Evolutionary conservation across 2,888 invertebrate genomes (phyloP), one percentile per base, ranked within the genome.

Genomic region (Helicoverpa assulta): DNA sequence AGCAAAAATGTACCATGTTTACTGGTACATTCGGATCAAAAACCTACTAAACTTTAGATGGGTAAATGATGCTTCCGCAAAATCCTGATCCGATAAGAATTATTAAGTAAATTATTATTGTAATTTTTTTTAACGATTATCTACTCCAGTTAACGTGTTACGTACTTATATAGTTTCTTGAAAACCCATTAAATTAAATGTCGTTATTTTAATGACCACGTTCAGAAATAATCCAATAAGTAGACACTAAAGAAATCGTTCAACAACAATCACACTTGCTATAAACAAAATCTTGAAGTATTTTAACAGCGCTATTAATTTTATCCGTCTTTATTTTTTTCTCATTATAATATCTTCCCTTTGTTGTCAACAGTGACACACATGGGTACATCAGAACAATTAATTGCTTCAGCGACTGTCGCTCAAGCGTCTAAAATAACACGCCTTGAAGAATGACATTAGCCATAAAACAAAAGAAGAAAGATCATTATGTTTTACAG

Each of bases 371-470:
- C 47, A 43, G 59, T 33, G 61, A 7, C 71, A 47, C 69, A 81
- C 64, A 73, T 70, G 67, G 43, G 54, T 63, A 62, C 29, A 37
- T 40, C 47, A 26, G 58, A 68, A 68, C 54, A 69, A 81, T 74
- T 81, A 81, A 82, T 77, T 74, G 77, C 74, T 60, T 67, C 66
- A 65, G 47, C 29, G 51, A 68, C 57, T 77, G 80, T 74, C 81
- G 70, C 70, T 81, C 80, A 81, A 47, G 66, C 70, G 57, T 81
- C 77, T 67, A 67, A 81, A 80, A 74, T 72, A 80, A 73, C 68
- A 65, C 67, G 70, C 55, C 59, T 62, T 40, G 59, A 53, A 67
- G 72, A 76, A 79, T 60, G 70, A 47, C 37, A 73, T 64, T 68
- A 54, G 18, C 21, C 60, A 59, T 67, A 57, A 76, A 67, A 71